Base-by-base conservation (phyloP, 2,113 vertebrate genomes). In the Aphelocoma coerulescens region DNA sequence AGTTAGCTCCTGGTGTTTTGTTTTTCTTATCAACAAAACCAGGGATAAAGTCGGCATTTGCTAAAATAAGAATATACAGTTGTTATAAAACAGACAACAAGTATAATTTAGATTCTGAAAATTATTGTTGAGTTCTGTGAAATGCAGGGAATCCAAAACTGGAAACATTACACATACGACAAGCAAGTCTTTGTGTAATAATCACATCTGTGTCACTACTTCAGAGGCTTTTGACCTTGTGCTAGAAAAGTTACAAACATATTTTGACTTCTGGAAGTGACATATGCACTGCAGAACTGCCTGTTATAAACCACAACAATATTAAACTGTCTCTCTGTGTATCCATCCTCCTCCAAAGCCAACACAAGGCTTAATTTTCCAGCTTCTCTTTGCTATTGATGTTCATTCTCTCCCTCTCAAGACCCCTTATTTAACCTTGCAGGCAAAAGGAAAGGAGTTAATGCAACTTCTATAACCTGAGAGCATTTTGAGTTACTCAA, bases 211-310 rank as follows among this genome's bases (percentile, higher is more conserved):
- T 91, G 85, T 55, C 86, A 71, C 85, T 82, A 73, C 32, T 87
- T 57, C 44, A 58, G 4, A 71, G 55, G 51, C 74, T 75, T 77
- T 57, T 91, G 89, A 88, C 86, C 87, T 95, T 63, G 91, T 55
- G 20, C 52, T 96, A 87, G 61, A 23, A 69, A 62, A 85, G 52
- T 65, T 89, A 68, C 33, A 78, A 86, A 85, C 33, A 59, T 79
- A 75, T 95, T 96, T 95, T 91, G 72, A 83, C 92, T 96, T 92
- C 84, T 94, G 54, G 75, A 80, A 89, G 82, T 23, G 68, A 72
- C 74, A 77, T 0, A 72, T 2, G 2, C 4, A 1, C 78, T 85
- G 39, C 74, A 79, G 68, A 92, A 46, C 24, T 22, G 85, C 49
- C 75, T 77, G 32, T 39, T 81, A 68, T 2, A 88, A 91, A 72